Base-by-base conservation (phyloP, 1,140 invertebrate species). In the Drosophila setifemur region DNA sequence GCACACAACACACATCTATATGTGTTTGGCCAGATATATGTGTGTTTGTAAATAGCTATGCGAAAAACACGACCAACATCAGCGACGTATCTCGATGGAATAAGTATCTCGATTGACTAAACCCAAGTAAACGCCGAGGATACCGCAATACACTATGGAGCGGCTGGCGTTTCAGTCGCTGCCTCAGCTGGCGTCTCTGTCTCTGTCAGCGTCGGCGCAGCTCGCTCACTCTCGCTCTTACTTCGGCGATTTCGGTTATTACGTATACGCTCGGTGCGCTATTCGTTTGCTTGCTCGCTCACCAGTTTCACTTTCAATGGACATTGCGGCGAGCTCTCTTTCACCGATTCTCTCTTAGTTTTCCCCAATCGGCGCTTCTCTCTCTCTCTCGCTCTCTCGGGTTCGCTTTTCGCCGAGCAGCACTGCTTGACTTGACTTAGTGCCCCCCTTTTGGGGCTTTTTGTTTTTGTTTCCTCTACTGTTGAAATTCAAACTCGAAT, bases 21-120 rank as follows among this genome's bases (percentile, higher is more conserved):
- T 73, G 42, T 60, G 43, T 63, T 37, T 55, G 42, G 50, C 16
- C 37, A 44, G 42, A 29, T 73, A 28, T 63, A 6, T 42, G 31
- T 64, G 28, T 55, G 35, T n/a, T n/a, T 58, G 48, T 69, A 74
- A 44, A 71, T 61, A 74, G 72, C 68, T 73, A 73, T 73, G 73
- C 75, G 79, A 89, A 90, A 86, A 90, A 86, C 88, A 90, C 89
- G 88, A 90, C 88, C 86, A 90, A 90, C 86, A 88, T 88, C 89
- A 89, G 90, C 88, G 83, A 88, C 89, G 89, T 86, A 89, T 88
- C 86, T 90, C 89, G 88, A 90, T 90, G 90, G 79, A 90, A 82
- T 90, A 89, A 90, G 89, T 86, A 89, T 88, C 86, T 90, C 89
- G 88, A 90, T 90, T 90, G 79, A 90, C 86, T 90, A 89, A 90